Evolutionary conservation across 2,888 invertebrate species (phyloP).

Genomic region (Athalia circularis): DNA sequence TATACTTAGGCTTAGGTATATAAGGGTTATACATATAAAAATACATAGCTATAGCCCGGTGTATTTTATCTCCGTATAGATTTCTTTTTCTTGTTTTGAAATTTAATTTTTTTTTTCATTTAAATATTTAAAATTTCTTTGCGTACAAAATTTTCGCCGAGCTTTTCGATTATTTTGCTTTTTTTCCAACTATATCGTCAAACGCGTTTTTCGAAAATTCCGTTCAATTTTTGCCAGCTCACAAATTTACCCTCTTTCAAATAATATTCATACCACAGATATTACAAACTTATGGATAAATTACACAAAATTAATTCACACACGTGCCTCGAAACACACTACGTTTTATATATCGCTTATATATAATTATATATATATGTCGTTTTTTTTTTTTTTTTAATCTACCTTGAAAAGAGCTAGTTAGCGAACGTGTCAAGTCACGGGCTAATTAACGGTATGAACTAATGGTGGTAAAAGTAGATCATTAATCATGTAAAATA

Average conservation of each 20-base stretch:
- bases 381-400: slow-evolving; percentile 20
- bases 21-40: background rate
- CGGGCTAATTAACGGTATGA: slow-evolving; percentile 69
- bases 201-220: no score
- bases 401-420: slow-evolving; percentile 62
- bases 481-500: slow-evolving; percentile 70
- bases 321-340: background rate
- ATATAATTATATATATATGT: background rate
- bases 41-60: no score
- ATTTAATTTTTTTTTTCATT: background rate
- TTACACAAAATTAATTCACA: background rate
- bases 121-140: slow-evolving; percentile 3
- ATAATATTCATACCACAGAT: no score
- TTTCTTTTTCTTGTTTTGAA: slow-evolving; percentile 14
- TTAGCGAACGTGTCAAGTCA: slow-evolving; percentile 72
- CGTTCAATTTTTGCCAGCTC: no score
- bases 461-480: slow-evolving; percentile 60
- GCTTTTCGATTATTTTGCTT: background rate
- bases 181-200: background rate
- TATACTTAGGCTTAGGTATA: slow-evolving; percentile 24
- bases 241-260: no score
- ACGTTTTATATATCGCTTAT: no score
- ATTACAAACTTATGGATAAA: background rate
- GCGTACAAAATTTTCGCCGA: slow-evolving; percentile 11
- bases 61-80: background rate